phyloP scores from a whole-genome alignment of 1,140 invertebrate species.

The Eciton burchellii region DNA sequence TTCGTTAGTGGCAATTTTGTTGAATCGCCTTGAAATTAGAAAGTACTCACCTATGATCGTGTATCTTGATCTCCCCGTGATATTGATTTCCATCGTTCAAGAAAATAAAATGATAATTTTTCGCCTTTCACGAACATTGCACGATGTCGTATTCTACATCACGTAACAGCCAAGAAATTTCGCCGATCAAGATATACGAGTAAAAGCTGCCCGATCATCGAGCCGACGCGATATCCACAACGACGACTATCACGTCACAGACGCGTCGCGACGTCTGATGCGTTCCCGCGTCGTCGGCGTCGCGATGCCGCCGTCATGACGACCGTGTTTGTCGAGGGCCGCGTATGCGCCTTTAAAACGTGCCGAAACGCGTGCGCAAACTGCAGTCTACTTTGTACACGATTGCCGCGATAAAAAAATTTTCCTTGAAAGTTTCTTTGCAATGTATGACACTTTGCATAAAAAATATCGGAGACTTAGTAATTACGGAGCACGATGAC shows the following conservation, averaged over 20 bases:
- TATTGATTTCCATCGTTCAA: constrained; percentile 40
- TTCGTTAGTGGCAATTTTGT: not conserved
- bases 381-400: not conserved
- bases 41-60: constrained; percentile 40
- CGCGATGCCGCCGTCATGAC: constrained; percentile 52
- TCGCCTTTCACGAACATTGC: not conserved
- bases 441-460: too few species aligned
- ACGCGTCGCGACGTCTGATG: constrained; percentile 72
- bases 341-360: constrained; percentile 45
- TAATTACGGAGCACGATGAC: too few species aligned
- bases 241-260: constrained; percentile 69
- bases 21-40: not conserved
- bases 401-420: too few species aligned
- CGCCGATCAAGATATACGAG: not conserved
- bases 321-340: constrained; percentile 62
- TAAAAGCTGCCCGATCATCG: constrained; percentile 54
- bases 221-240: constrained; percentile 64
- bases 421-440: not conserved
- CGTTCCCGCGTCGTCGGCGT: constrained; percentile 70
- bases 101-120: not conserved
- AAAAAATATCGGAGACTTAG: too few species aligned
- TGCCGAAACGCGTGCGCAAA: constrained; percentile 47
- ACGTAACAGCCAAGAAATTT: not conserved
- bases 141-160: not conserved
- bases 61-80: constrained; percentile 29